A percentile compares a stretch with the other conserved stretches of the same genome.
phyloP scores from a whole-genome alignment of 2,888 invertebrate genomes.

The Thymelicus lineola region DNA sequence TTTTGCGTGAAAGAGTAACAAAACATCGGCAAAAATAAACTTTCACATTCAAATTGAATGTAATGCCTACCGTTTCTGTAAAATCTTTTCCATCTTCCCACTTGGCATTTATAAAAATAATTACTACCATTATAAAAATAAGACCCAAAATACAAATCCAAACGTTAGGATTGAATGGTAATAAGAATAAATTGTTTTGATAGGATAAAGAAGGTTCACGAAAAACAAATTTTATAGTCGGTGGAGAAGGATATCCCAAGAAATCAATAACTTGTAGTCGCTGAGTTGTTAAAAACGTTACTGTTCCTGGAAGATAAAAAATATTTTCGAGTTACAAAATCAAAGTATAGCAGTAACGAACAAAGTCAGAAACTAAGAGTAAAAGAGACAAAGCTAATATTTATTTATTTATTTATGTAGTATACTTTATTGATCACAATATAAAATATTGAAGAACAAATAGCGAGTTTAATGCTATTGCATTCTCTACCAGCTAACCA shows the following conservation, averaged over 20 bases:
- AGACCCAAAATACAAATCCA: constrained; percentile 84
- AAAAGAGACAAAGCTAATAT: no score
- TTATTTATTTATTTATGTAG: no score
- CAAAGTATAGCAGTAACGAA: no score
- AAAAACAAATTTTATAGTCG: constrained; percentile 83
- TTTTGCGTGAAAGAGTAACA: no score
- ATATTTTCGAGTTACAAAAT: not conserved
- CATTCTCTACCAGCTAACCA: no score
- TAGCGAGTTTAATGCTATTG: no score
- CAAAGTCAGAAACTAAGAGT: no score
- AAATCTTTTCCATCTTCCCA: constrained; percentile 60
- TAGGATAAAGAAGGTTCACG: constrained; percentile 87
- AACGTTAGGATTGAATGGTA: constrained; percentile 86
- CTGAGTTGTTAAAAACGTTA: constrained; percentile 55
- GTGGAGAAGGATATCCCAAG: constrained; percentile 68
- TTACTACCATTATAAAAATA: constrained; percentile 57
- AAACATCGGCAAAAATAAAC: no score
- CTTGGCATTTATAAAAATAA: constrained; percentile 59
- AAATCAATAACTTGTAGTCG: constrained; percentile 69
- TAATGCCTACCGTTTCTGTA: constrained; percentile 45
- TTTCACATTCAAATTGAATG: no score
- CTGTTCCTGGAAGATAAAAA: constrained; percentile 52
- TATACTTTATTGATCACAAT: no score
- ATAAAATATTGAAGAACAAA: no score
- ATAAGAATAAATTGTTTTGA: constrained; percentile 86